Evolutionary conservation across 2,113 vertebrate species (phyloP).

Genomic region (Potamarius usumacintae): DNA sequence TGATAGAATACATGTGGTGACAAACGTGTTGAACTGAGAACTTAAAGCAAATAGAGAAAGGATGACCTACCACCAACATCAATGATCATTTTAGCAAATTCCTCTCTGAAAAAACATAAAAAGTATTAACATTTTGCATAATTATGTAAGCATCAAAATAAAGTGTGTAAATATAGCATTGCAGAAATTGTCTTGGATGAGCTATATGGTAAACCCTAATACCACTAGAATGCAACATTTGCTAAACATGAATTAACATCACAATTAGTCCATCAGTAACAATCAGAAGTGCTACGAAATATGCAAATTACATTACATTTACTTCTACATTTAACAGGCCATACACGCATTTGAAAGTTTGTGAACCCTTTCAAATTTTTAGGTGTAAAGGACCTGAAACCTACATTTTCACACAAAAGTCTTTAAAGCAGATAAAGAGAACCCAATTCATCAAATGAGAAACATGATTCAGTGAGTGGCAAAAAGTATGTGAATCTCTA

Average conservation of each 20-base stretch:
- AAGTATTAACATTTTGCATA: neutral
- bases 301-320: neutral
- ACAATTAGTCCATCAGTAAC: neutral
- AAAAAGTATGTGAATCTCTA: too few species aligned
- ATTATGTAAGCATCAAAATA: neutral
- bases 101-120: conserved; percentile 72
- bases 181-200: neutral
- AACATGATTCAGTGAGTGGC: too few species aligned
- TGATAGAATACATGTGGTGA: neutral
- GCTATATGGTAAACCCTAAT: neutral
- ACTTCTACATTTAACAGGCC: neutral
- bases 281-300: neutral
- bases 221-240: conserved; percentile 37
- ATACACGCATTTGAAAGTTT: too few species aligned
- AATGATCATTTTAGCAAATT: conserved; percentile 74
- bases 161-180: neutral
- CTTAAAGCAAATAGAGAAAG: neutral
- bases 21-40: neutral
- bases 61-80: conserved; percentile 79
- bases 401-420: too few species aligned
- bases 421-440: too few species aligned
- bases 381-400: too few species aligned
- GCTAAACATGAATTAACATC: neutral
- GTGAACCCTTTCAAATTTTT: too few species aligned
- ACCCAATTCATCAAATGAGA: too few species aligned